phyloP scores from a whole-genome alignment of 2,888 invertebrate genomes.

The Tuberolachnus salignus region DNA sequence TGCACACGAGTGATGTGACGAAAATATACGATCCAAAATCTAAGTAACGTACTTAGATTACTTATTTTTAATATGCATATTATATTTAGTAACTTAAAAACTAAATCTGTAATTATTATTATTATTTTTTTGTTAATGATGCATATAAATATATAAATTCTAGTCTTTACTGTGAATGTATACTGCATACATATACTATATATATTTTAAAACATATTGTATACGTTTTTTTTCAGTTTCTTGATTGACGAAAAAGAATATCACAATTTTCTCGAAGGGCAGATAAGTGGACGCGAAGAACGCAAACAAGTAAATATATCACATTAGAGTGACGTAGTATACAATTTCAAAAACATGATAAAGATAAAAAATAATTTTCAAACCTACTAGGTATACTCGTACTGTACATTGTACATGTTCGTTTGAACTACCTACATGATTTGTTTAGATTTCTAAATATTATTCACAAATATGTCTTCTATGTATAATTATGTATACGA shows the following conservation, averaged over 20 bases:
- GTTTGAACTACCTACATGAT: too few species aligned
- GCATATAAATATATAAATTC: too few species aligned
- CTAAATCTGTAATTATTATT: not conserved
- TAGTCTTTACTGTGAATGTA: too few species aligned
- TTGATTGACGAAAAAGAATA: conserved; percentile 57
- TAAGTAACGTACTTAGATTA: conserved; percentile 48
- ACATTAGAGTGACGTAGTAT: not conserved
- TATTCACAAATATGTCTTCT: too few species aligned
- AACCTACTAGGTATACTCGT: not conserved
- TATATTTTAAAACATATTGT: too few species aligned
- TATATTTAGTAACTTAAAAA: too few species aligned
- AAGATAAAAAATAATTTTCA: not conserved
- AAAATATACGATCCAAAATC: conserved; percentile 58
- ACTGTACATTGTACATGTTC: too few species aligned
- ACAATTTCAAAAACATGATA: not conserved
- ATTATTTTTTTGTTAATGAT: not conserved
- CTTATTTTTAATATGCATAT: not conserved
- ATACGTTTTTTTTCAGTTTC: conserved; percentile 40
- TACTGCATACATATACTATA: too few species aligned
- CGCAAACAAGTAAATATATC: conserved; percentile 54
- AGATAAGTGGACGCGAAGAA: conserved; percentile 56
- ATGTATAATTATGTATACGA: too few species aligned
- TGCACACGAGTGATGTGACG: conserved; percentile 63
- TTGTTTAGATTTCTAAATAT: too few species aligned
- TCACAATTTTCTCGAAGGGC: conserved; percentile 53